Base-by-base conservation (phyloP, 2,888 invertebrate genomes). In the Toxonevra muliebris region DNA sequence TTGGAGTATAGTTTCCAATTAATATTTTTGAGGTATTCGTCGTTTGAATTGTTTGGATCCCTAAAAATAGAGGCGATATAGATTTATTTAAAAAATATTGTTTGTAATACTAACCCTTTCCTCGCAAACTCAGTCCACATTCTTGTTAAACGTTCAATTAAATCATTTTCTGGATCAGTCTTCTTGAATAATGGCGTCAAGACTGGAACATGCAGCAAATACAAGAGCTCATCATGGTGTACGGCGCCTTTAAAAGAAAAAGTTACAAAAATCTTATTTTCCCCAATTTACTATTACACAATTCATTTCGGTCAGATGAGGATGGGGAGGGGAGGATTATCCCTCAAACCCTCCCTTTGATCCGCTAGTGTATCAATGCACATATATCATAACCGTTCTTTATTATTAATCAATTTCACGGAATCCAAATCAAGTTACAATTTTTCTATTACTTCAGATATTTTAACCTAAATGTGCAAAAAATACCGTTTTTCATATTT, bases 141-240 rank as follows among this genome's bases (percentile, higher is more conserved):
- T 9, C 84, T 79, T 0, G 86, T 87, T 65, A 86, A 73, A 2
- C 82, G 80, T 70, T 87, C 85, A 20, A 87, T 81, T 13, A 80
- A 82, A 1, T 77, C 73, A 65, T 83, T 80, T 76, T 87, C 88
- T 0, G 86, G 85, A 62, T 83, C 85, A 1, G 70, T 78, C 8
- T 68, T 68, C 1, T 80, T 79, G 12, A 87, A 82, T 15, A 77
- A 76, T 0, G 87, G 86, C 1, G 79, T 72, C 17, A 82, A 63
- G 41, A 78, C 72, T 0, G 77, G 75, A 0, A 76, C 74, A 48
- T 76, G 74, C 52, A 87, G 85, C 13, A 87, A 65, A 69, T 87
- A 87, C 48, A 87, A 74, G 1, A 87, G 74, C 68, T 87, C 88
- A 69, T 87, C 88, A 50, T 86, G 85, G 73, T 87, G 87, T 1